phyloP scores from a whole-genome alignment of 2,888 invertebrate species.

The Quadriops clusia region DNA sequence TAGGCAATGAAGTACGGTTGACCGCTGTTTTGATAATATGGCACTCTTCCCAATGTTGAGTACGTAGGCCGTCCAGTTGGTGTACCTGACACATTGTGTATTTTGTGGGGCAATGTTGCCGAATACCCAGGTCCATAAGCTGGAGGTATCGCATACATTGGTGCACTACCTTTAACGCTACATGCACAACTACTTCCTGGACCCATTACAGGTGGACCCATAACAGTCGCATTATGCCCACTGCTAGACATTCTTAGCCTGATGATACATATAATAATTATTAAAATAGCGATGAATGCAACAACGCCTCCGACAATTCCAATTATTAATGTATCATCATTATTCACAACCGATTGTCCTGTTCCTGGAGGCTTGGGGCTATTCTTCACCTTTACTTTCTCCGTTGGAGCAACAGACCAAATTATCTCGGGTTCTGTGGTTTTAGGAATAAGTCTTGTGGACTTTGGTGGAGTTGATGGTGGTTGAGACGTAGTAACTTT shows the following conservation, averaged over 20 bases:
- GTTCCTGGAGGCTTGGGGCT: constrained; percentile 45
- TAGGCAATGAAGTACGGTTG: constrained; percentile 51
- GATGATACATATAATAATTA: constrained; percentile 81
- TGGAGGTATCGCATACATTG: constrained; percentile 48
- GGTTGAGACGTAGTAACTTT: constrained; percentile 41
- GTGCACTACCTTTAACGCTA: constrained; percentile 38
- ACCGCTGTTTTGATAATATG: constrained; percentile 38
- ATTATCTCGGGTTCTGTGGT: constrained; percentile 78
- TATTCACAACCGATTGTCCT: constrained; percentile 52
- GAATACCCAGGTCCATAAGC: constrained; percentile 39
- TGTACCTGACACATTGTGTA: constrained; percentile 39
- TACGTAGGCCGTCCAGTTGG: constrained; percentile 43
- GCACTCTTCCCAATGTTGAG: constrained; percentile 50
- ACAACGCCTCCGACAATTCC: constrained; percentile 91
- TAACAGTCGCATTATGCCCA: constrained; percentile 45
- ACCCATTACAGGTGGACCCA: constrained; percentile 30
- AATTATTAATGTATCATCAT: constrained; percentile 87
- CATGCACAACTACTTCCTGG: constrained; percentile 40
- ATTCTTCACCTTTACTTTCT: constrained; percentile 22
- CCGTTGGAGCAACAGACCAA: constrained; percentile 72
- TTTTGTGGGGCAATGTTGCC: constrained; percentile 55
- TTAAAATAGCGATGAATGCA: constrained; percentile 77
- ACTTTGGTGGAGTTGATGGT: constrained; percentile 36
- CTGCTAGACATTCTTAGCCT: constrained; percentile 47
- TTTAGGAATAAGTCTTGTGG: constrained; percentile 44